Evolutionary conservation across 2,113 vertebrate genomes (phyloP).

Genomic region (Carettochelys insculpta): DNA sequence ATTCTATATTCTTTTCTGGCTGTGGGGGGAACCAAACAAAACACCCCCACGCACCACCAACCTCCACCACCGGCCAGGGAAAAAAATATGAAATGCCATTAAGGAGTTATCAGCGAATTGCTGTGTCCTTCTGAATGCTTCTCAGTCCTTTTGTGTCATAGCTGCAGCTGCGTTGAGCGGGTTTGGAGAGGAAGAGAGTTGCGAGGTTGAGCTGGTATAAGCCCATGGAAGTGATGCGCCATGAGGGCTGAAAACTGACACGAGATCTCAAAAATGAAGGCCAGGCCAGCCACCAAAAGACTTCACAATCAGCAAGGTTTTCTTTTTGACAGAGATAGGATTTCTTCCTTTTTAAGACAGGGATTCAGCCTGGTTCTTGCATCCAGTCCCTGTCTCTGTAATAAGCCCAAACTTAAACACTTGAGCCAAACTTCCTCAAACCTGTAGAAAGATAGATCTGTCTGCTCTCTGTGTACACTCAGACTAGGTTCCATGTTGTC

Average conservation of each 20-base stretch:
- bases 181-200: neutral
- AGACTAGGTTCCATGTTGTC: neutral
- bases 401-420: neutral
- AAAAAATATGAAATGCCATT: conserved; percentile 24
- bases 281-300: rapidly evolving
- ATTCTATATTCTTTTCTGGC: conserved; percentile 26
- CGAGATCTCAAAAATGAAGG: neutral
- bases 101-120: conserved; percentile 56
- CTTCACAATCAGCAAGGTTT: neutral
- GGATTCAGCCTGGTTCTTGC: neutral
- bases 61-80: neutral
- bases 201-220: neutral
- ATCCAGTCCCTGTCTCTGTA: neutral
- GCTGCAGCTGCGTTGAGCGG: conserved; percentile 62
- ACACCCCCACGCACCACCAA: neutral
- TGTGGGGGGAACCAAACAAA: neutral
- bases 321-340: neutral
- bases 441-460: neutral
- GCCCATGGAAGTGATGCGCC: conserved; percentile 26
- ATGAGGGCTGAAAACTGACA: neutral
- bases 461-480: neutral
- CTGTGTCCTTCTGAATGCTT: conserved; percentile 67
- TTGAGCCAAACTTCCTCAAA: neutral
- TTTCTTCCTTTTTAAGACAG: neutral
- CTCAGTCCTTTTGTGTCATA: conserved; percentile 62